These are phyloP conservation scores for Halichoerus grypus DNA, from an alignment of 2,113 vertebrate species.

Conservation along the genomic window DNA sequence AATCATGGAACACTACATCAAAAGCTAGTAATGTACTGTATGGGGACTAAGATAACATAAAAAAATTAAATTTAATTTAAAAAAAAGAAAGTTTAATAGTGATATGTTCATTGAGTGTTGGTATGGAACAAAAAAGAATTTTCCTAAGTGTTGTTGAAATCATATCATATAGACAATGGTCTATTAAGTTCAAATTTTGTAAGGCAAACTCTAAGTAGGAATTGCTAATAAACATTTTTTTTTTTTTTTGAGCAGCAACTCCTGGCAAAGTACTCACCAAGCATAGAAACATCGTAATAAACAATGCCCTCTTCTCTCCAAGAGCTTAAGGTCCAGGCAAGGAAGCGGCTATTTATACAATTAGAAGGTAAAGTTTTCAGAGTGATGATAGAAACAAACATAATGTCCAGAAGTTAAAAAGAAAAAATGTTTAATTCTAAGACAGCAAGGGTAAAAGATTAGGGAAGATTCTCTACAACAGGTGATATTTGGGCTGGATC, in stretches of 20 bases:
- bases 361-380: not conserved
- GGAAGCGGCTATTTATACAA: not conserved
- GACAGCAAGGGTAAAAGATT: not conserved
- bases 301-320: not conserved
- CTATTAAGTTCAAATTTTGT: not conserved
- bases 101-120: not conserved
- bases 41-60: no score
- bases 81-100: not conserved
- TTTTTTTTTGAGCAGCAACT: not conserved
- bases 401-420: not conserved
- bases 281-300: conserved; percentile 1
- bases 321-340: not conserved
- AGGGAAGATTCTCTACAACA: not conserved
- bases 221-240: not conserved
- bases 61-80: no score
- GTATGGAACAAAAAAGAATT: not conserved
- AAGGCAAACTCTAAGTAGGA: not conserved
- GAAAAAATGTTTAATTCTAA: not conserved
- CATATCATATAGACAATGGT: not conserved
- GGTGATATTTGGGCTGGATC: not conserved
- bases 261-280: not conserved
- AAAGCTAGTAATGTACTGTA: no score
- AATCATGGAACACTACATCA: no score
- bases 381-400: not conserved
- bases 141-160: not conserved